phyloP scores from a whole-genome alignment of 1,140 invertebrate species.

The Phymastichus coffea region DNA sequence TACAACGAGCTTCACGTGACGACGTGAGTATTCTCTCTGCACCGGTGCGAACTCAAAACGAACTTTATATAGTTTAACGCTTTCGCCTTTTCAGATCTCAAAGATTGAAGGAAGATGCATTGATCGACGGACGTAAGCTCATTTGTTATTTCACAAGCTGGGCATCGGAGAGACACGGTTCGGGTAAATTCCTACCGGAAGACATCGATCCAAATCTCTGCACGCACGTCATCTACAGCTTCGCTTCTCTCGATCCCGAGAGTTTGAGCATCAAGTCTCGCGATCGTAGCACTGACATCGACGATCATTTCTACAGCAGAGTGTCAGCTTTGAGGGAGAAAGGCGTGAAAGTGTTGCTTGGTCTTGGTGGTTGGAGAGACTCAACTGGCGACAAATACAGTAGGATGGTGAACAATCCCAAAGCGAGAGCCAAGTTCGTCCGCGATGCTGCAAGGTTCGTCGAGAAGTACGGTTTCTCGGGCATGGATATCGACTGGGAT shows the following conservation, averaged over 20 bases:
- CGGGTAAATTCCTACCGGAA: slow-evolving; percentile 66
- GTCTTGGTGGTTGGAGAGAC: slow-evolving; percentile 48
- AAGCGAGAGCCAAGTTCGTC: slow-evolving; percentile 68
- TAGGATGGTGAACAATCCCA: slow-evolving; percentile 70
- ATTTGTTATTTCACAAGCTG: slow-evolving; percentile 77
- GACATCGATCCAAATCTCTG: slow-evolving; percentile 69
- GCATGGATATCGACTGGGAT: slow-evolving; percentile 74
- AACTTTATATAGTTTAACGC: background rate
- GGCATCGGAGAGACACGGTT: slow-evolving; percentile 69
- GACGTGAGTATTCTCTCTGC: background rate
- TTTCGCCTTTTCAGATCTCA: too few relatives aligned
- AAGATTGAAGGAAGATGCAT: background rate
- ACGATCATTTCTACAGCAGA: slow-evolving; percentile 69
- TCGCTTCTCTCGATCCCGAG: slow-evolving; percentile 64
- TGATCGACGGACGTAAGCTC: slow-evolving; percentile 56
- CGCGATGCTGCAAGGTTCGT: slow-evolving; percentile 70
- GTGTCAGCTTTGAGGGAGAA: slow-evolving; percentile 60
- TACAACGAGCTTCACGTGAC: background rate
- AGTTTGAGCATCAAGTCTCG: slow-evolving; percentile 61
- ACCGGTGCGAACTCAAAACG: too few relatives aligned
- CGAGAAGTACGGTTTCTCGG: slow-evolving; percentile 75
- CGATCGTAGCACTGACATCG: slow-evolving; percentile 67
- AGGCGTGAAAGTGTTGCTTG: slow-evolving; percentile 56
- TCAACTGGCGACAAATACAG: slow-evolving; percentile 79
- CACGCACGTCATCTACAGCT: slow-evolving; percentile 75